Evolutionary conservation across 2,888 invertebrate genomes (phyloP).

Genomic region (Eupsilia transversa): DNA sequence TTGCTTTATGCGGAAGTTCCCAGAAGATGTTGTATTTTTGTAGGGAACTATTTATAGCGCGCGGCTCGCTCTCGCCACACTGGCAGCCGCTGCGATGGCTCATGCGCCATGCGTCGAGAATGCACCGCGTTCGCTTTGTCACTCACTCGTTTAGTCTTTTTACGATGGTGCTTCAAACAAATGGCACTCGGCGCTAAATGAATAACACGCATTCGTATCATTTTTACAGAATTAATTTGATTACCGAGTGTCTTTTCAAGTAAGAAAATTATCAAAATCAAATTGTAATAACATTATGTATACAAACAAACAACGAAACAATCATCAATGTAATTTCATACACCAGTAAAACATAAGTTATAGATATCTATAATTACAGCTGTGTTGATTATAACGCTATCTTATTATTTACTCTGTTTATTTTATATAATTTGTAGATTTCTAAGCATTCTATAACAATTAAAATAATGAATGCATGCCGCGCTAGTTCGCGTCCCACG

Average conservation of each 20-base stretch:
- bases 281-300: background rate
- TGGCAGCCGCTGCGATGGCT: constrained; percentile 39
- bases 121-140: constrained; percentile 58
- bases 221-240: background rate
- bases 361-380: constrained; percentile 17
- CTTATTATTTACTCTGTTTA: constrained; percentile 25
- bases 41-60: constrained; percentile 69
- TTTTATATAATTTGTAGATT: constrained; percentile 52
- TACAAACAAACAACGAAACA: background rate
- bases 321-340: background rate
- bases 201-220: constrained; percentile 20
- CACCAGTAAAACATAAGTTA: constrained; percentile 3
- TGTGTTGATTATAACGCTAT: constrained; percentile 17
- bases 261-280: background rate
- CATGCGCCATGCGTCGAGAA: constrained; percentile 53
- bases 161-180: constrained; percentile 40
- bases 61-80: constrained; percentile 41
- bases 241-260: background rate
- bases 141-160: constrained; percentile 59
- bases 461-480: constrained; percentile 70
- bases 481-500: constrained; percentile 65
- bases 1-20: constrained; percentile 71
- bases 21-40: constrained; percentile 70
- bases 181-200: constrained; percentile 38
- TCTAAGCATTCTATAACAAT: constrained; percentile 67